Base-by-base conservation (phyloP, 1,140 invertebrate genomes). In the Drosophila micromelanica region DNA sequence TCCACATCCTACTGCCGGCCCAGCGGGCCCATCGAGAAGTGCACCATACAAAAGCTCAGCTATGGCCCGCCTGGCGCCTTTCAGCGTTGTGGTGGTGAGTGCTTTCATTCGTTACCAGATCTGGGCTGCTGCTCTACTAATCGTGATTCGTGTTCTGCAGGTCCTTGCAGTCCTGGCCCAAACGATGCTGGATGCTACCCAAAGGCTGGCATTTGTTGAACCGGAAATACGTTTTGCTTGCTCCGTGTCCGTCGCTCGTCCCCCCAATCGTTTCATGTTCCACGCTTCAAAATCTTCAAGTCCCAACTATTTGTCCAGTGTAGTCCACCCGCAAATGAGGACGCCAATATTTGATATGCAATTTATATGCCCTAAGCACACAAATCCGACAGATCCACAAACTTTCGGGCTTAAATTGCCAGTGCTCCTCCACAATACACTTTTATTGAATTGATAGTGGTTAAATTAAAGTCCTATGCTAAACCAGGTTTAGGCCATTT, bases 31-130 rank as follows among this genome's bases (percentile, higher is more conserved):
- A 89, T 92, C 45, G 91, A 92, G 61, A 92, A 91, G 54, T 91
- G 89, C 38, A 95, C 94, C 1, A 93, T 94, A 0, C 93, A 95
- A 61, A 94, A 93, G 73, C 92, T 95, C 68, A 95, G 94, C 73
- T 95, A 93, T 48, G 92, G 93, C 37, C 94, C 94, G 17, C 90
- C 90, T 0, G 90, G 90, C 11, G 86, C 80, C 38, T 91, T 91
- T 61, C 70, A 76, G 9, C 84, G 90, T 42, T 91, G 90, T 60
- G 84, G 87, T 27, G 87, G 90, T 90, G 37, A 76, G 82, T 78
- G 12, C 13, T 27, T 5, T 27, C 27, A 6, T 27, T 27, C 5
- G 20, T 23, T 23, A 23, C 20, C 20, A 23, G 20, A 23, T 23
- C 20, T 17, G 7, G 1, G 12, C 30, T 45, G 0, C 8, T 8